A percentile compares a stretch with the other conserved stretches of the same genome.
Conservation (phyloP, 1,140 invertebrate genomes). For the Diabrotica undecimpunctata region DNA sequence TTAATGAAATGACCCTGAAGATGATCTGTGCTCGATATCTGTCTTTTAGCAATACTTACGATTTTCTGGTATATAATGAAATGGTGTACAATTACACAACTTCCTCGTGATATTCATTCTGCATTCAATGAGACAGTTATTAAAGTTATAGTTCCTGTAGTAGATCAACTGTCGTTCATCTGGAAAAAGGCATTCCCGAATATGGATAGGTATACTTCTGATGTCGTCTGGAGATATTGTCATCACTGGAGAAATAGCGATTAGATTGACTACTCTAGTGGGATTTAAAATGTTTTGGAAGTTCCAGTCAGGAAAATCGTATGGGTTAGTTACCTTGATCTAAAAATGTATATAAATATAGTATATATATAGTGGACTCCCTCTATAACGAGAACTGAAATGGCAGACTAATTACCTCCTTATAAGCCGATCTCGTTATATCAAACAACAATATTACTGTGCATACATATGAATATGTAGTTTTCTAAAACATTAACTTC, state of each 20-base stretch:
- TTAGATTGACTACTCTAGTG: constrained; percentile 53
- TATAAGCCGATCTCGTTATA: too few relatives aligned
- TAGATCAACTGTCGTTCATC: constrained; percentile 49
- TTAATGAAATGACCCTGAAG: too few relatives aligned
- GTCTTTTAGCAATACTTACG: too few relatives aligned
- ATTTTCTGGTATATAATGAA: constrained; percentile 46
- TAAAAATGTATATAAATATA: constrained; percentile 25
- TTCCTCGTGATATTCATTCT: constrained; percentile 47
- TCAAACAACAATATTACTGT: too few relatives aligned
- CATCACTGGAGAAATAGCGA: constrained; percentile 38
- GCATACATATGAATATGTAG: too few relatives aligned
- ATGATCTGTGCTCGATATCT: too few relatives aligned
- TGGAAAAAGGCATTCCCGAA: constrained; percentile 56
- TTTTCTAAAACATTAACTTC: too few relatives aligned
- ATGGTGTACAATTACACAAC: constrained; percentile 59
- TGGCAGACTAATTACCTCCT: too few relatives aligned
- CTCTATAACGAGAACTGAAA: too few relatives aligned
- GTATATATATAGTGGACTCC: too few relatives aligned
- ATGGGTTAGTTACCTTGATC: constrained; percentile 59
- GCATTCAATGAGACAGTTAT: constrained; percentile 61
- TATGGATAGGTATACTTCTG: constrained; percentile 45
- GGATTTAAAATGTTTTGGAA: constrained; percentile 54
- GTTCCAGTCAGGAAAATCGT: constrained; percentile 57
- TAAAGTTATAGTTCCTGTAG: constrained; percentile 55
- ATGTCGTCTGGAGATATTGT: constrained; percentile 57